Percentiles rank a stretch among this genome's conserved stretches.
Conservation (phyloP, 1,140 invertebrate species). For the Heliconius hewitsoni region DNA sequence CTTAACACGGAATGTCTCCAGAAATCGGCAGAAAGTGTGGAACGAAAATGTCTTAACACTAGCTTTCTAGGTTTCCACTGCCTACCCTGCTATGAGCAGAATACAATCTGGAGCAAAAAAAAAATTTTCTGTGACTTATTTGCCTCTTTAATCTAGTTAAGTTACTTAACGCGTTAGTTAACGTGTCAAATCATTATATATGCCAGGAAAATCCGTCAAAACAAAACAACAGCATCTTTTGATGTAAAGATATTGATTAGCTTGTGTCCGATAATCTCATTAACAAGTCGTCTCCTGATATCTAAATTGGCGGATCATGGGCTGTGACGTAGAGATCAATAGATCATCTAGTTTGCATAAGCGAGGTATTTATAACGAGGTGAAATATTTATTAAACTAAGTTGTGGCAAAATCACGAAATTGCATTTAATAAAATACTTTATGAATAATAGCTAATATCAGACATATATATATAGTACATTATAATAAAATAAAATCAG, state of each 20-base stretch:
- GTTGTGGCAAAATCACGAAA: not conserved
- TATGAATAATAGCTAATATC: no score
- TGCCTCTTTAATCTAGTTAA: not conserved
- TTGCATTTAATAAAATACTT: no score
- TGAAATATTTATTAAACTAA: not conserved
- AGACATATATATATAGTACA: no score
- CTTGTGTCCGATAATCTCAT: constrained; percentile 19
- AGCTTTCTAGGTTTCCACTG: no score
- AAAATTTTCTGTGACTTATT: no score
- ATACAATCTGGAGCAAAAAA: no score
- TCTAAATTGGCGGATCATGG: constrained; percentile 25
- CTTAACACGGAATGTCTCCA: no score
- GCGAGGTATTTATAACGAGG: constrained; percentile 13
- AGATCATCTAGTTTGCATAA: constrained; percentile 8
- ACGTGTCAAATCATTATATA: not conserved
- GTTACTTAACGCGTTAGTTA: not conserved
- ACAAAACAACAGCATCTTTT: not conserved
- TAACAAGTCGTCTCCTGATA: constrained; percentile 22
- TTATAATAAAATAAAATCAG: no score
- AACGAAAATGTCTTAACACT: no score
- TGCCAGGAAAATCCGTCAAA: not conserved
- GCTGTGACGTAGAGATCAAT: constrained; percentile 1
- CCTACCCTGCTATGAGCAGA: no score
- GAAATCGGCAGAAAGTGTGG: no score
- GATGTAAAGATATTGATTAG: constrained; percentile 21